Evolutionary conservation across 2,888 invertebrate species (phyloP), one percentile per base, ranked within the genome.

Genomic region (Troides oblongomaculatus): DNA sequence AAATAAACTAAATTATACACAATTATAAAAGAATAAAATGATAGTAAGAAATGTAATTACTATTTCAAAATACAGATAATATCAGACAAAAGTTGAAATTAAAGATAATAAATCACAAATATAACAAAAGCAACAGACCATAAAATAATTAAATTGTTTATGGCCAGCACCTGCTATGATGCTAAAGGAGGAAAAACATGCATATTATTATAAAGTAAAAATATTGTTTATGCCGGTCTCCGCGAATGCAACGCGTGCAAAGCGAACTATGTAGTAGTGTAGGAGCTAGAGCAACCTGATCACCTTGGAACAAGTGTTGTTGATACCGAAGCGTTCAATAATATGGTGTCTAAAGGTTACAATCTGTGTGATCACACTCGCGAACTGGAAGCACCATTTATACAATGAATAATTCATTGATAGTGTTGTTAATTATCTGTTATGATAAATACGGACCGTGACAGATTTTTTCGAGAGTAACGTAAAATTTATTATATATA

Each of bases 241-340:
- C 36, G 36, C 36, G 46, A 59, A 65, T 64, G 64, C 64, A 64
- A 5, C 56, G 58, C 66, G 66, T 65, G 58, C 56, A 58, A 39
- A 39, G 39, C 39, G 39, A 39, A 39, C 39, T 10, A 39, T 21
- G 21, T 21, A 21, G 21, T 21, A 21, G 21, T 21, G 30, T 18
- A 8, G 50, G 39, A 60, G 66, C 62, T 70, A 66, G 62, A 64
- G 25, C 23, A 62, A 61, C 66, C 25, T 7, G 69, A 70, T 70
- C 66, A 70, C 69, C 69, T 70, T 70, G 69, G 25, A 59, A 0
- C 59, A 39, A 62, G 46, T 58, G 62, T 70, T 70, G 50, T 68
- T 56, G 63, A 36, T 68, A 63, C 57, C 56, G 18, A 18, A 60
- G 53, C 46, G 21, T 46, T 64, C 53, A 14, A 64, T 64, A 60